phyloP scores from a whole-genome alignment of 2,113 vertebrate genomes.

The Balaenoptera acutorostrata region DNA sequence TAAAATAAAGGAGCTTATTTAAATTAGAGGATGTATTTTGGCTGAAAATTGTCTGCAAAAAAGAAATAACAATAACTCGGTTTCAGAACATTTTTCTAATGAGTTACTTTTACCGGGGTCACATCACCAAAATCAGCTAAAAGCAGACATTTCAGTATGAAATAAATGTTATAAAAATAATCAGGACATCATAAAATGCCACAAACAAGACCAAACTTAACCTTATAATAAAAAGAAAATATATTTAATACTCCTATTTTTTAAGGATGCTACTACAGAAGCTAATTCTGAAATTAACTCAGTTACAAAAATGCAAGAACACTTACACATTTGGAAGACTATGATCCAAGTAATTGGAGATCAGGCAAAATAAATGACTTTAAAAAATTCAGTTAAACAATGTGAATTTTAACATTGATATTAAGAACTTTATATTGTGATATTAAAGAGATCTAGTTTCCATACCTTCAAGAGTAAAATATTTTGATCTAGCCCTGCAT shows the following conservation, averaged over 20 bases:
- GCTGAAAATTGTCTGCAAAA: conserved; percentile 47
- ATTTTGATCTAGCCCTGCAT: background rate
- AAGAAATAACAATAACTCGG: background rate
- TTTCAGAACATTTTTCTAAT: conserved; percentile 54
- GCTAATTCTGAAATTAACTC: background rate
- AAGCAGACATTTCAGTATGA: background rate
- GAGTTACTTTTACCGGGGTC: conserved; percentile 33
- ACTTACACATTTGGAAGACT: background rate
- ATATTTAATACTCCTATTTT: background rate
- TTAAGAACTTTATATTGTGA: background rate
- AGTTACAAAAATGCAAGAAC: background rate
- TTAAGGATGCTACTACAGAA: background rate
- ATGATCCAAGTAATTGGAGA: background rate
- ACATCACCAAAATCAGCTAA: background rate
- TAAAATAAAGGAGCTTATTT: conserved; percentile 74
- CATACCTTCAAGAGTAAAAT: background rate
- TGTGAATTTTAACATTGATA: background rate
- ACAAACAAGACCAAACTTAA: background rate
- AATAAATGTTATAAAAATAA: conserved; percentile 35
- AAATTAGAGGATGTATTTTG: conserved; percentile 57
- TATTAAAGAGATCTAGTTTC: background rate
- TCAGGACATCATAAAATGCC: background rate
- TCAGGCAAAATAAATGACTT: background rate
- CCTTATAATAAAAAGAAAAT: background rate
- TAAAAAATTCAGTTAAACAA: background rate